These are phyloP conservation scores for Papilio demoleus DNA, from an alignment of 2,888 invertebrate genomes.

Conservation along the genomic window DNA sequence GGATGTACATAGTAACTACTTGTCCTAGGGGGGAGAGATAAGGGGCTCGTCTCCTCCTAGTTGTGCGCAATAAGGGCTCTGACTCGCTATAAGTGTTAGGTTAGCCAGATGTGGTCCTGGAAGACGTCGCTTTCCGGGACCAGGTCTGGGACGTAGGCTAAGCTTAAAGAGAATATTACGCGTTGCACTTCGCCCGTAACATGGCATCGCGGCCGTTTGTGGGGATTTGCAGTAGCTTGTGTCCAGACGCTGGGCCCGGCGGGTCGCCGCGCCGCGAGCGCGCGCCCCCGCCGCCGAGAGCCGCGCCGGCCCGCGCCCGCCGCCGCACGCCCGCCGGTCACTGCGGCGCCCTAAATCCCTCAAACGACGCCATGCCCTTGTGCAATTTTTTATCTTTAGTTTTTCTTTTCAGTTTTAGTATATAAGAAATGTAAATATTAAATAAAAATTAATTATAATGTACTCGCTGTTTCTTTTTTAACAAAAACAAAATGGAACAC, in stretches of 20 bases:
- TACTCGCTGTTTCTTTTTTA: not conserved
- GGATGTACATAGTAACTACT: slow-evolving; percentile 4
- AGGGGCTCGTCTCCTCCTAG: not conserved
- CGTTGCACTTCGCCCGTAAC: slow-evolving; percentile 17
- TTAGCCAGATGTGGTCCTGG: slow-evolving; percentile 26
- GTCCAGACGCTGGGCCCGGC: slow-evolving; percentile 13
- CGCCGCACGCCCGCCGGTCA: too few species aligned
- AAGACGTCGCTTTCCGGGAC: slow-evolving; percentile 19
- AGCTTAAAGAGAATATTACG: not conserved
- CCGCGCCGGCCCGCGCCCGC: too few species aligned
- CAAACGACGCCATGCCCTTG: too few species aligned
- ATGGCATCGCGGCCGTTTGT: slow-evolving; percentile 26
- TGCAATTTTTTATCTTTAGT: too few species aligned
- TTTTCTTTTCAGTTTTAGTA: too few species aligned
- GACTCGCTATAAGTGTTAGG: not conserved
- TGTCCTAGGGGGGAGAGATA: not conserved
- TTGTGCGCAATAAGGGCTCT: not conserved
- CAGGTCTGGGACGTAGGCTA: not conserved
- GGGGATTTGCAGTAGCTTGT: slow-evolving; percentile 28
- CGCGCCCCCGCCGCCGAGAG: not conserved
- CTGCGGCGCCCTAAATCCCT: too few species aligned
- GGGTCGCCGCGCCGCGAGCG: not conserved
- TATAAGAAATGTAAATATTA: not conserved
- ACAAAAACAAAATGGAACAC: not conserved
- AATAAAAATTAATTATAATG: slow-evolving; percentile 17